These are phyloP conservation scores for Bubo bubo DNA, from an alignment of 2,113 vertebrate species.

Conservation along the genomic window DNA sequence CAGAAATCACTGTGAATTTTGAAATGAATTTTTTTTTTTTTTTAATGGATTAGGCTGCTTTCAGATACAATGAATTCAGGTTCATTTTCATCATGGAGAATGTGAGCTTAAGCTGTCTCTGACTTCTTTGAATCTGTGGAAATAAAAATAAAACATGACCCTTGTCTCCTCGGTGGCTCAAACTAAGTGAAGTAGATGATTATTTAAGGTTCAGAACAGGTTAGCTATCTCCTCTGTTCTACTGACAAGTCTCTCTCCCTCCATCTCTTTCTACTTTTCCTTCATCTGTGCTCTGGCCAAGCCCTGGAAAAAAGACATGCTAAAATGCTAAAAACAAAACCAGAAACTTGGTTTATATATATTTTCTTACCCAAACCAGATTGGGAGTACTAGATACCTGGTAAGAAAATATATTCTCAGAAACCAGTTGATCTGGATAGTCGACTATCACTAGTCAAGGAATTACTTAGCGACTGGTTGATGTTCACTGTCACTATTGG, in stretches of 20 bases:
- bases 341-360: background rate
- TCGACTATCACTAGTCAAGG: background rate
- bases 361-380: background rate
- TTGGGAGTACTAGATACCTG: background rate
- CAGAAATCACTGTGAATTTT: background rate
- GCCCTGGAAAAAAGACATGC: background rate
- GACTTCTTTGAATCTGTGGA: background rate
- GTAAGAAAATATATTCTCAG: background rate
- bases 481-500: background rate
- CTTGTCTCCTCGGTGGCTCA: background rate
- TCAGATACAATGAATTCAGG: background rate
- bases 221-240: background rate
- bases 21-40: background rate
- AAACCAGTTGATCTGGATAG: background rate
- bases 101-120: background rate
- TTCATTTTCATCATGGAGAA: conserved; percentile 21
- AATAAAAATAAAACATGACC: conserved; percentile 3
- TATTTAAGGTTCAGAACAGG: conserved; percentile 10
- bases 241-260: background rate
- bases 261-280: background rate
- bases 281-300: background rate
- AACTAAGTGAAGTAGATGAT: background rate
- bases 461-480: background rate
- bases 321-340: background rate
- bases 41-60: background rate